These are phyloP conservation scores for Alfaro cultratus DNA, from an alignment of 2,797 vertebrate genomes.

Conservation along the genomic window DNA sequence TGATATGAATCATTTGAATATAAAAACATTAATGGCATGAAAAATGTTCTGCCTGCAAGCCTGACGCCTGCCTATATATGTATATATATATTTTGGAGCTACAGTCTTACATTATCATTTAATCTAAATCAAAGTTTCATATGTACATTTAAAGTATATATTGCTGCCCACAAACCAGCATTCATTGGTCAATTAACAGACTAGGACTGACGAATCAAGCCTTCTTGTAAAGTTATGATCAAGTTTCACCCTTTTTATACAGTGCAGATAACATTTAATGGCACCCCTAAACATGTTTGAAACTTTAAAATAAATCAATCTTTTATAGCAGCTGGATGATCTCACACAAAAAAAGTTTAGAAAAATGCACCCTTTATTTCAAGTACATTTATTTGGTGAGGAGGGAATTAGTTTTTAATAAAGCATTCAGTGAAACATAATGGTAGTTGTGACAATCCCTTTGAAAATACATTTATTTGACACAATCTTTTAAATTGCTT, in stretches of 20 bases:
- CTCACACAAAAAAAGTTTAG: neutral
- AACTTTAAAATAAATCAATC: neutral
- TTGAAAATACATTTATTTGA: neutral
- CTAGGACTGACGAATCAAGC: constrained; percentile 20
- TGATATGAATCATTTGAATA: constrained; percentile 27
- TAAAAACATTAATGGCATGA: constrained; percentile 46
- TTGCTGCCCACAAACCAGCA: constrained; percentile 53
- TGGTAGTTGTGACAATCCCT: neutral
- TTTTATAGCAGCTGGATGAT: neutral
- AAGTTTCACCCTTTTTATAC: constrained; percentile 7
- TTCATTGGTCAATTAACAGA: constrained; percentile 24
- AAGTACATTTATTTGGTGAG: neutral
- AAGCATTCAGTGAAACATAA: neutral
- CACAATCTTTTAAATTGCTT: neutral
- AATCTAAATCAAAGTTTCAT: constrained; percentile 59
- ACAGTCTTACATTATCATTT: constrained; percentile 50
- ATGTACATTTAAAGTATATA: constrained; percentile 70
- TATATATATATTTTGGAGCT: constrained; percentile 36
- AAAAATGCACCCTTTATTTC: neutral
- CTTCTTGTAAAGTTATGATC: constrained; percentile 13
- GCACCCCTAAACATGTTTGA: neutral
- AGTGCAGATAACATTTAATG: neutral
- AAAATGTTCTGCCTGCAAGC: constrained; percentile 52
- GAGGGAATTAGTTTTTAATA: neutral
- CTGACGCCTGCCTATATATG: constrained; percentile 14